A percentile compares a stretch with the other conserved stretches of the same genome.
Conservation (phyloP, 2,113 vertebrate species). For the Heterotilapia buettikoferi region DNA sequence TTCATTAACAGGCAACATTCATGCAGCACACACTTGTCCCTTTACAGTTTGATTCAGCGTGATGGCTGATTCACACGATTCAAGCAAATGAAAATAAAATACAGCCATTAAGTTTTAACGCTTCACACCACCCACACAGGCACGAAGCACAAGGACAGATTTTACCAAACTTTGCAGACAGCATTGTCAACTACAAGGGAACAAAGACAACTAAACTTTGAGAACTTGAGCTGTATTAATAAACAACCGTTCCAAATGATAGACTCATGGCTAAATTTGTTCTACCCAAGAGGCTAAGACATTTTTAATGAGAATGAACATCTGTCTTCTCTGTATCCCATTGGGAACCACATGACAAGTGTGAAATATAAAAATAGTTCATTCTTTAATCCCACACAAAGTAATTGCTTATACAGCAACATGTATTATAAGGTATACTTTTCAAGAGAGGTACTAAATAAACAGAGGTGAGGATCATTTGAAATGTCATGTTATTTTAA, state of each 20-base stretch:
- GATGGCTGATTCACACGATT: neutral
- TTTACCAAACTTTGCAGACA: neutral
- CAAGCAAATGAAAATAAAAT: neutral
- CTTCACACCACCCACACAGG: neutral
- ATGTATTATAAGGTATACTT: neutral
- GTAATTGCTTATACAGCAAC: neutral
- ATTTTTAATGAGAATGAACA: slow-evolving; percentile 59
- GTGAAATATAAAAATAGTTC: slow-evolving; percentile 44
- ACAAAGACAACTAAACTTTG: neutral
- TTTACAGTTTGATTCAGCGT: neutral
- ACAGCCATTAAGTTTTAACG: neutral
- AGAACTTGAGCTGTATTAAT: neutral
- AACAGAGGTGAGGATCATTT: neutral
- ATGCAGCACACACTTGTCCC: neutral
- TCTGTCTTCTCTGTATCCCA: slow-evolving; percentile 25
- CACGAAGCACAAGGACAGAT: neutral
- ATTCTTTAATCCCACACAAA: neutral
- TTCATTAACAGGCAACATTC: neutral
- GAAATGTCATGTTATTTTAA: neutral
- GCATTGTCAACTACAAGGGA: neutral
- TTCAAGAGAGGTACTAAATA: neutral
- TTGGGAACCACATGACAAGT: slow-evolving; percentile 40
- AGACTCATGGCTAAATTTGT: slow-evolving; percentile 41
- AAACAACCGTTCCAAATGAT: slow-evolving; percentile 30
- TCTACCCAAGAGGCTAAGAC: slow-evolving; percentile 33